Percentiles rank a stretch among this genome's conserved stretches.
Conservation (phyloP, 2,888 invertebrate genomes). For the Adelphocoris suturalis region DNA sequence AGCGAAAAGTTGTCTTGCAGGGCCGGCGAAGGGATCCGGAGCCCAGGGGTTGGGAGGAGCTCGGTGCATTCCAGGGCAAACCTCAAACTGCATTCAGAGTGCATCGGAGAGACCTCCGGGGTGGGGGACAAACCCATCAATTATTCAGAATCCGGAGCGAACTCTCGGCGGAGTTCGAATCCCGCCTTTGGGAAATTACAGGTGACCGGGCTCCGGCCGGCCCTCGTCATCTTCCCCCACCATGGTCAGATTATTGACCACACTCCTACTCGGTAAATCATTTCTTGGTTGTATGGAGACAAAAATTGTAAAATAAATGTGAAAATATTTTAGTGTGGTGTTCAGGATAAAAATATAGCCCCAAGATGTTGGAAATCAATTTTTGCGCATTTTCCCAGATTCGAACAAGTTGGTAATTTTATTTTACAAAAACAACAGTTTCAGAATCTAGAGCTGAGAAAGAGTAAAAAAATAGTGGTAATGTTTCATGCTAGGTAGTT, state of each 20-base stretch:
- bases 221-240: background rate
- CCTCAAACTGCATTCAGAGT: constrained; percentile 35
- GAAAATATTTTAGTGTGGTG: too few species aligned
- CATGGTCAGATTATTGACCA: background rate
- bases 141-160: constrained; percentile 29
- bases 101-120: background rate
- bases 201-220: background rate
- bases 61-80: background rate
- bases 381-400: too few species aligned
- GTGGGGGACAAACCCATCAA: background rate
- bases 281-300: too few species aligned
- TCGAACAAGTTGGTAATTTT: too few species aligned
- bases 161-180: background rate
- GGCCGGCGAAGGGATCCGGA: background rate
- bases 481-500: too few species aligned
- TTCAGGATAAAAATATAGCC: too few species aligned
- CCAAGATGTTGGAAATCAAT: too few species aligned
- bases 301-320: too few species aligned
- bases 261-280: too few species aligned
- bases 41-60: background rate
- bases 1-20: constrained; percentile 45
- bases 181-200: constrained; percentile 5
- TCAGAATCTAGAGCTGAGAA: too few species aligned
- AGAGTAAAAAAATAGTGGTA: too few species aligned
- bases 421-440: too few species aligned